Percentiles rank a stretch among this genome's conserved stretches.
Evolutionary conservation across 2,888 invertebrate species (phyloP).

Genomic region (Himalopsyche anomala): DNA sequence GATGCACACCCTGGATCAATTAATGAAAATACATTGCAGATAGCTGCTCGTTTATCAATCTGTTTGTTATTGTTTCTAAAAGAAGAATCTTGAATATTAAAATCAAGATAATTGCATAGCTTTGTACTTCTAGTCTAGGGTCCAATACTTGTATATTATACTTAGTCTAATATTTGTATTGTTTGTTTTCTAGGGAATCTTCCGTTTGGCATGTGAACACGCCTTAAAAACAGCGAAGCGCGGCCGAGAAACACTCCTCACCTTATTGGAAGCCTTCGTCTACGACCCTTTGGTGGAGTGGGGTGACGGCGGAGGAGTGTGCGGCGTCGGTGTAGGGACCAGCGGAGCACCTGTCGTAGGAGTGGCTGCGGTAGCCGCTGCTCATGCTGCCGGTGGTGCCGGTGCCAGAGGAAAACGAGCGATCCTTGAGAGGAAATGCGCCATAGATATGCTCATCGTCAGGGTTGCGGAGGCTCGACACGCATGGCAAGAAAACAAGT

Average conservation of each 20-base stretch:
- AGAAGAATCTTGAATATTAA: too few relatives aligned
- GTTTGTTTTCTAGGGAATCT: constrained; percentile 87
- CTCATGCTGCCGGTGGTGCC: constrained; percentile 84
- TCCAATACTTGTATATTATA: background rate
- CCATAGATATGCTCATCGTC: constrained; percentile 87
- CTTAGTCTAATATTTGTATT: background rate
- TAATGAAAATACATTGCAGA: too few relatives aligned
- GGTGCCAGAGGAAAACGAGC: constrained; percentile 87
- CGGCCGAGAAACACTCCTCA: constrained; percentile 93
- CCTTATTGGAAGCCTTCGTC: constrained; percentile 96
- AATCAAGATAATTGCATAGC: too few relatives aligned
- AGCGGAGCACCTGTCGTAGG: constrained; percentile 69
- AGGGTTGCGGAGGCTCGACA: constrained; percentile 85
- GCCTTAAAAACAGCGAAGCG: constrained; percentile 94
- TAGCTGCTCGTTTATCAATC: too few relatives aligned
- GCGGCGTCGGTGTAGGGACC: constrained; percentile 71
- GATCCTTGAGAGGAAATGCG: constrained; percentile 81
- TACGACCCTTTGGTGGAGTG: constrained; percentile 99
- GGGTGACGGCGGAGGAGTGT: constrained; percentile 84
- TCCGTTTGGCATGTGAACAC: constrained; percentile 93
- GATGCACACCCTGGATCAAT: too few relatives aligned
- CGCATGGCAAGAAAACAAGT: constrained; percentile 87
- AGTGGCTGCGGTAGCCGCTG: constrained; percentile 71
- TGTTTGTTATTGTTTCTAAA: too few relatives aligned
- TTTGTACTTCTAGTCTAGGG: background rate